phyloP scores from a whole-genome alignment of 2,113 vertebrate species.

The Myrmophylax atrothorax region DNA sequence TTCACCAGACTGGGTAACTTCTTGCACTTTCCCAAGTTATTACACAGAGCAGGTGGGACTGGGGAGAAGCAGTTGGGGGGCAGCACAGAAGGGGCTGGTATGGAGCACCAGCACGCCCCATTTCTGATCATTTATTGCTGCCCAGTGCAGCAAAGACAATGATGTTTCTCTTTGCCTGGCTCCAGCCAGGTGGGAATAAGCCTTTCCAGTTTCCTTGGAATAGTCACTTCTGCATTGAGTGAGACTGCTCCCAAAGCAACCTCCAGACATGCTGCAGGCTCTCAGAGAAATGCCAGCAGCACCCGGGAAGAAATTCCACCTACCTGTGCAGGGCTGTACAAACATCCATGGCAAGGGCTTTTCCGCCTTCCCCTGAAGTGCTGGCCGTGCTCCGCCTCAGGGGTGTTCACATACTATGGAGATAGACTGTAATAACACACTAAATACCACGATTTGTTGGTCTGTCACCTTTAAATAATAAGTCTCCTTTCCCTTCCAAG shows the following conservation, averaged over 20 bases:
- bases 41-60: background rate
- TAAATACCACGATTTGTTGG: background rate
- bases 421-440: background rate
- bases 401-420: background rate
- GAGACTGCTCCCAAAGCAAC: background rate
- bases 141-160: rapidly evolving
- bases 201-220: background rate
- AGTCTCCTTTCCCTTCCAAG: background rate
- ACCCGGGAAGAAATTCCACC: background rate
- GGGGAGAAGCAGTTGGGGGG: rapidly evolving
- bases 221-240: background rate
- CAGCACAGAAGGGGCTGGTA: background rate
- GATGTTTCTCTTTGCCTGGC: rapidly evolving
- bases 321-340: background rate
- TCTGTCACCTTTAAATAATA: background rate
- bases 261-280: background rate
- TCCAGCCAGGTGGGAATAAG: background rate
- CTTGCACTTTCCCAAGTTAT: background rate
- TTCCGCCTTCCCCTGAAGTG: background rate
- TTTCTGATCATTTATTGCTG: background rate
- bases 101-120: rapidly evolving
- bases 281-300: background rate
- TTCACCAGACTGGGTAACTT: background rate
- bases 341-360: background rate
- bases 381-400: background rate